phyloP scores from a whole-genome alignment of 1,140 invertebrate species.

The Leucophenga varia region DNA sequence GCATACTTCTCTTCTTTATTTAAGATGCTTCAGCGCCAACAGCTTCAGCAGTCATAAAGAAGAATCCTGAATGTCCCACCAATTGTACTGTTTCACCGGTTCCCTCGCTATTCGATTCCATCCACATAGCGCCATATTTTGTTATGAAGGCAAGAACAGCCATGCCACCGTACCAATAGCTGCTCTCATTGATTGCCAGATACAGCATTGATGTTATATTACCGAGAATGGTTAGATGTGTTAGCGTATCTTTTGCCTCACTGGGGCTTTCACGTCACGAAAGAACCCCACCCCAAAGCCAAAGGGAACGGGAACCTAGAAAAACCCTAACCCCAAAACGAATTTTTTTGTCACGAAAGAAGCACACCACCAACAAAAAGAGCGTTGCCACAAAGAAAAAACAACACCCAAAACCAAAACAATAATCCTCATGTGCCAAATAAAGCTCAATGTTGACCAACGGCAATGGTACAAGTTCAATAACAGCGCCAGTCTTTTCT shows the following conservation, averaged over 20 bases:
- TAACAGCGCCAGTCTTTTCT: conserved; percentile 5
- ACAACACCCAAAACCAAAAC: too few species aligned
- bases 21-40: conserved; percentile 18
- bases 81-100: conserved; percentile 16
- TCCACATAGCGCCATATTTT: conserved; percentile 29
- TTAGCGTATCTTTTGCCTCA: conserved; percentile 21
- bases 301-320: too few species aligned
- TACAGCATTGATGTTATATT: conserved; percentile 39
- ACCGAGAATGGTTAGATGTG: conserved; percentile 36
- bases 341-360: too few species aligned
- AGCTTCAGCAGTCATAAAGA: conserved; percentile 14
- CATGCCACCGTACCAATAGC: conserved; percentile 30
- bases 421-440: too few species aligned
- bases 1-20: too few species aligned
- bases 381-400: too few species aligned
- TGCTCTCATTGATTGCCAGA: conserved; percentile 38
- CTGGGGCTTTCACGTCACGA: too few species aligned
- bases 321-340: too few species aligned
- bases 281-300: too few species aligned
- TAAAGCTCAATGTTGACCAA: conserved; percentile 40
- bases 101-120: conserved; percentile 11
- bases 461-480: conserved; percentile 38
- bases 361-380: too few species aligned
- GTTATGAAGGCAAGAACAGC: conserved; percentile 38
- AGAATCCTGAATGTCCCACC: conserved; percentile 31